These are phyloP conservation scores for Lichenostomus cassidix DNA, from an alignment of 2,113 vertebrate species.

Conservation along the genomic window DNA sequence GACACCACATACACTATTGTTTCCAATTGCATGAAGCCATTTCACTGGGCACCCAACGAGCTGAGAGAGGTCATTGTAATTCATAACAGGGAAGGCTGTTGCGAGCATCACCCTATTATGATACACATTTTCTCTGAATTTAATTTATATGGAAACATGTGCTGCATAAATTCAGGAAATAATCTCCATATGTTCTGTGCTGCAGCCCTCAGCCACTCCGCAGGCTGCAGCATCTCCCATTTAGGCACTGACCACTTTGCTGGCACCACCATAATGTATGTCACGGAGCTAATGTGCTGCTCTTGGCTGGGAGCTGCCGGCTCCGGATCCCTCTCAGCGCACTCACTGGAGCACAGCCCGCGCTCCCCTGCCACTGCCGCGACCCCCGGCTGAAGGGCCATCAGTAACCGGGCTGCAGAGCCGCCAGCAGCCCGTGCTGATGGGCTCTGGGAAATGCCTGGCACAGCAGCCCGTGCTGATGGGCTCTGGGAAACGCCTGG, in stretches of 20 bases:
- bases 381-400: neutral
- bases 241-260: slow-evolving; percentile 15
- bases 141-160: slow-evolving; percentile 65
- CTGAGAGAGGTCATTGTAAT: slow-evolving; percentile 49
- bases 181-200: slow-evolving; percentile 50
- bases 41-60: neutral
- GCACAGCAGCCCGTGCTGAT: neutral
- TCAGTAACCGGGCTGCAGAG: neutral
- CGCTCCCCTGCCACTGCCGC: rapidly evolving
- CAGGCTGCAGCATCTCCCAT: neutral
- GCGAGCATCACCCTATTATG: slow-evolving; percentile 46
- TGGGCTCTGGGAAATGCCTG: neutral
- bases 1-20: neutral
- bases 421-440: rapidly evolving
- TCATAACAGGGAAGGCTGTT: slow-evolving; percentile 33
- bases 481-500: neutral
- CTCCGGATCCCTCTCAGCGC: neutral
- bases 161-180: slow-evolving; percentile 49
- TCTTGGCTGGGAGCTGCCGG: neutral
- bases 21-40: slow-evolving; percentile 11
- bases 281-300: neutral
- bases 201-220: neutral
- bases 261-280: neutral
- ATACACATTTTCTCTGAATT: slow-evolving; percentile 58
- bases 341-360: neutral